phyloP scores from a whole-genome alignment of 2,888 invertebrate species.

The Melitaea athalia region DNA sequence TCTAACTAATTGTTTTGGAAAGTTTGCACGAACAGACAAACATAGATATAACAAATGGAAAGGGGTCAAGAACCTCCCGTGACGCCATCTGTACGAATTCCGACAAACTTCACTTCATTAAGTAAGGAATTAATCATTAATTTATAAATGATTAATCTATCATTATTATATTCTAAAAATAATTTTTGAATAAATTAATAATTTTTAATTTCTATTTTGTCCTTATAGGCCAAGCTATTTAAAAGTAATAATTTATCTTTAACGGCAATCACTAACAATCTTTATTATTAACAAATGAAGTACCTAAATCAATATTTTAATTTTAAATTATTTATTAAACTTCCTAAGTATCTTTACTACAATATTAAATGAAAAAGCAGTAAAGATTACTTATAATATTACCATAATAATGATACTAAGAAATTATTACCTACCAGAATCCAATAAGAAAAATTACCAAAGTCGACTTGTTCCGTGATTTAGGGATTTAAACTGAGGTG shows the following conservation, averaged over 20 bases:
- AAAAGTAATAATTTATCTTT: background rate
- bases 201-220: background rate
- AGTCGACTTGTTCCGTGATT: background rate
- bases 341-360: background rate
- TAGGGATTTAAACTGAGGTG: background rate
- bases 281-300: background rate
- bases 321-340: background rate
- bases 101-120: constrained; percentile 19
- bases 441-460: background rate
- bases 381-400: background rate
- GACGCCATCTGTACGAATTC: constrained; percentile 50
- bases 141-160: background rate
- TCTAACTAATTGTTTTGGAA: constrained; percentile 9
- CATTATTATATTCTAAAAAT: background rate
- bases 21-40: constrained; percentile 12
- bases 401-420: background rate
- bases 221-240: background rate
- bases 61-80: constrained; percentile 54
- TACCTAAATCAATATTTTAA: constrained; percentile 2
- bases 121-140: background rate
- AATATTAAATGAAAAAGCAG: background rate
- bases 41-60: constrained; percentile 12
- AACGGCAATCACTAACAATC: background rate
- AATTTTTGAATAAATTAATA: background rate
- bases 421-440: background rate